These are phyloP conservation scores for Cirrhinus mrigala DNA, from an alignment of 2,797 vertebrate species.

Conservation along the genomic window DNA sequence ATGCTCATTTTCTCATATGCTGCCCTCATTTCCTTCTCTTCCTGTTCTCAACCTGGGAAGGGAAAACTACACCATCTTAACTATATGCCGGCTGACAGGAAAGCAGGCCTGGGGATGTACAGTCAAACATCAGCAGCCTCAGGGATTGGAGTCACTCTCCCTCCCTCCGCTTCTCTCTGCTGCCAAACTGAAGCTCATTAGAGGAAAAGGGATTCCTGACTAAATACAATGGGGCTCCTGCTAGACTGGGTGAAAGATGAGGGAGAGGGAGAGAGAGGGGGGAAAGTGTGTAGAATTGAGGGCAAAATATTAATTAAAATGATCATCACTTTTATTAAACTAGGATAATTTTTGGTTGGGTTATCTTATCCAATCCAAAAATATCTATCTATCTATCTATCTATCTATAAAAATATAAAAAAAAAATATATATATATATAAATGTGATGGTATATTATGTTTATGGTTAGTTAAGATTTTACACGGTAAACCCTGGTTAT, in stretches of 20 bases:
- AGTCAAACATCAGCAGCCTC: conserved; percentile 51
- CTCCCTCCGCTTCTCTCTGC: conserved; percentile 36
- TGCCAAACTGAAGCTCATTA: conserved; percentile 81
- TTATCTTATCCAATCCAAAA: not conserved
- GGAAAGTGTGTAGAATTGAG: not conserved
- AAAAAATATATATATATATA: too few relatives aligned
- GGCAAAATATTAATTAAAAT: not conserved
- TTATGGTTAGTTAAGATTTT: too few relatives aligned
- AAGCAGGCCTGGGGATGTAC: conserved; percentile 40
- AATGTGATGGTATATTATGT: too few relatives aligned
- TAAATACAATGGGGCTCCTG: conserved; percentile 74
- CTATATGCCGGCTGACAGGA: conserved; percentile 35
- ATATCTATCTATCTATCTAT: not conserved
- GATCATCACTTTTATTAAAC: not conserved
- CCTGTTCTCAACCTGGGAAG: not conserved
- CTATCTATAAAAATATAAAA: too few relatives aligned
- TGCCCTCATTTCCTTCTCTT: conserved; percentile 17
- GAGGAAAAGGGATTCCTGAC: conserved; percentile 72
- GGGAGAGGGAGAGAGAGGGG: not conserved
- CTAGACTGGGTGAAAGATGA: conserved; percentile 68
- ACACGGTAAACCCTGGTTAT: not conserved
- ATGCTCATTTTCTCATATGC: conserved; percentile 24
- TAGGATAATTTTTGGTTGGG: not conserved
- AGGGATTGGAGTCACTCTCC: conserved; percentile 34
- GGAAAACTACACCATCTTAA: not conserved